These are phyloP conservation scores for Mergus octosetaceus DNA, from an alignment of 2,797 vertebrate species.

Conservation along the genomic window DNA sequence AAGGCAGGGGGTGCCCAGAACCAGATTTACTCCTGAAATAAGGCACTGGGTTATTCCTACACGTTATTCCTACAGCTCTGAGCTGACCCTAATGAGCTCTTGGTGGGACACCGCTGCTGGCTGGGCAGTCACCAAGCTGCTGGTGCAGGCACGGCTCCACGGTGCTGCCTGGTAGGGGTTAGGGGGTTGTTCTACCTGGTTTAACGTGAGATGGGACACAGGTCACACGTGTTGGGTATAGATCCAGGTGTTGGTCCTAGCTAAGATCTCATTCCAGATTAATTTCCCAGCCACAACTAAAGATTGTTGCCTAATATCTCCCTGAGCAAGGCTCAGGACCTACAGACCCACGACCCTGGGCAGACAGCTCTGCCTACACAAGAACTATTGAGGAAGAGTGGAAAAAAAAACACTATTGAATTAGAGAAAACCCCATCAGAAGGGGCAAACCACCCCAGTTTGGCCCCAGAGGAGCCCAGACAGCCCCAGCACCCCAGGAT, in stretches of 20 bases:
- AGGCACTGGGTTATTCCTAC: rapidly evolving
- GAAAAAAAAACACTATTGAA: not conserved
- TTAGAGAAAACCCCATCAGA: too few species aligned
- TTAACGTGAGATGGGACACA: not conserved
- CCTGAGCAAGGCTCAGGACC: not conserved
- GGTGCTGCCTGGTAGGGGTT: not conserved
- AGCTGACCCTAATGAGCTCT: not conserved
- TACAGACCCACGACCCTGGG: not conserved
- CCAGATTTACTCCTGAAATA: not conserved
- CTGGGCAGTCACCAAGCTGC: not conserved
- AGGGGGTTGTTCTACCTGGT: not conserved
- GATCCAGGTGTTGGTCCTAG: not conserved
- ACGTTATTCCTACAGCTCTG: not conserved
- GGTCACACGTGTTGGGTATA: not conserved
- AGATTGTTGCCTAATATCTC: not conserved
- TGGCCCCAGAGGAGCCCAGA: not conserved
- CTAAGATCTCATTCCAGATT: not conserved
- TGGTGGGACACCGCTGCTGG: rapidly evolving
- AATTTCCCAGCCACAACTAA: not conserved
- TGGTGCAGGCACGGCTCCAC: not conserved
- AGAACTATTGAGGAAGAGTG: rapidly evolving
- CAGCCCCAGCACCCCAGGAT: not conserved
- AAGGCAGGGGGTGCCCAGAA: rapidly evolving
- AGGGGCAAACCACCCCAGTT: not conserved
- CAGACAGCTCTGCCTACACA: rapidly evolving